A percentile compares a stretch with the other conserved stretches of the same genome.
Evolutionary conservation across 2,888 invertebrate genomes (phyloP).

Genomic region (Escarpia spicata): DNA sequence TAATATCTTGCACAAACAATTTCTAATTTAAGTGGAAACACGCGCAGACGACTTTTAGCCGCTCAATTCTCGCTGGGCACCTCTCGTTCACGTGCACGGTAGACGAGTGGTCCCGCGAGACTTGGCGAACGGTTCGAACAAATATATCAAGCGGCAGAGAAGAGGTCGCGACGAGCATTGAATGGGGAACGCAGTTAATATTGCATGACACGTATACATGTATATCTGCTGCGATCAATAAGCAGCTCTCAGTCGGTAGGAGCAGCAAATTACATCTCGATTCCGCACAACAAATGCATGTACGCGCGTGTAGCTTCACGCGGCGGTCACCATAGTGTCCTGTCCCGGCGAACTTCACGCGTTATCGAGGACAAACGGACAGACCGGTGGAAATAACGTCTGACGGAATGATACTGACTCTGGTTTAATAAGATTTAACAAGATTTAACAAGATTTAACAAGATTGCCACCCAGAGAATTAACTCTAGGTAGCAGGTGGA

Average conservation of each 20-base stretch:
- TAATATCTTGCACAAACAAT: conserved; percentile 16
- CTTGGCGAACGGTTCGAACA: neutral
- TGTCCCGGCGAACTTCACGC: neutral
- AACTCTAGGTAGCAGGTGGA: too few species aligned
- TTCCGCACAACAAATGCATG: neutral
- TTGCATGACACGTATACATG: conserved; percentile 13
- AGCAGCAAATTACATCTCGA: conserved; percentile 6
- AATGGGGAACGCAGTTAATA: conserved; percentile 14
- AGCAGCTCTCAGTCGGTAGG: neutral
- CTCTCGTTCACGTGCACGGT: conserved; percentile 16
- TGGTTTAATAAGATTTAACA: too few species aligned
- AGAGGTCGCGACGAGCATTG: neutral
- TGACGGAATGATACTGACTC: too few species aligned
- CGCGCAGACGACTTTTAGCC: conserved; percentile 12
- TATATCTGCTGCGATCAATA: conserved; percentile 12
- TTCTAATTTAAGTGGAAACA: conserved; percentile 16
- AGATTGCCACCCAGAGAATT: too few species aligned
- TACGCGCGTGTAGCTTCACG: conserved; percentile 1
- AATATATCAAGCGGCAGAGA: conserved; percentile 16
- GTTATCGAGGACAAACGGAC: too few species aligned
- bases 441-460: too few species aligned
- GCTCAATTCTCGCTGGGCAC: neutral
- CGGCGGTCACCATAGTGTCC: neutral
- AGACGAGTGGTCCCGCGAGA: conserved; percentile 16
- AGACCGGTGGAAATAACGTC: too few species aligned